Base-by-base conservation (phyloP, 2,888 invertebrate species). In the Eilema sororculum region DNA sequence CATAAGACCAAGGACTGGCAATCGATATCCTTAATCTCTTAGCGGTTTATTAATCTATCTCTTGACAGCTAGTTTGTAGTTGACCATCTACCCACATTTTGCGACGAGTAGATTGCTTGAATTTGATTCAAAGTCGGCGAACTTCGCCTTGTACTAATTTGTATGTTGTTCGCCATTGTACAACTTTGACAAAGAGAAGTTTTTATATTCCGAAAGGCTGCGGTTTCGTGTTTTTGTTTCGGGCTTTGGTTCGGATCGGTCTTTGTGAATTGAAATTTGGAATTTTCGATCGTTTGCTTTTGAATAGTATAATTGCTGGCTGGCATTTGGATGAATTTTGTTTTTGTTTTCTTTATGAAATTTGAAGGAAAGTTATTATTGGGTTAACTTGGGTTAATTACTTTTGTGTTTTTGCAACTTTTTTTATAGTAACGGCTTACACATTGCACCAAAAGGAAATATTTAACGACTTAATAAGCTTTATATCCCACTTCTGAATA, bases 41-140 rank as follows among this genome's bases (percentile, higher is more conserved):
- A 68, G 66, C 61, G 68, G 63, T 69, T 74, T 64, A 71, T 71
- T 67, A 73, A 72, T 80, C 65, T 41, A 24, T 67, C 57, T 65
- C 9, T 65, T 61, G 59, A 72, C 71, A 68, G 73, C 67, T 74
- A 76, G 75, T 78, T 77, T 72, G 72, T 74, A 74, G 59, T 74
- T 69, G 74, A 69, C 64, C 62, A 33, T 37, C 68, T 67, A 30
- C 63, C 73, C 69, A 16, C 41, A 77, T 78, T 81, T 75, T 82
- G 71, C 63, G 37, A n/a, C 10, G 64, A 74, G 78, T 78, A 68
- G 77, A 77, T 77, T 66, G 73, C 56, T 69, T 62, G 68, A 82
- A 76, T 82, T 78, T 75, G 72, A 80, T 78, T 80, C 73, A 72
- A 84, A 81, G 77, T 81, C 77, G 13, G 10, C 56, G 13, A 62